Evolutionary conservation across 2,888 invertebrate genomes (phyloP), one percentile per base, ranked within the genome.

Genomic region (Hermodice carunculata): DNA sequence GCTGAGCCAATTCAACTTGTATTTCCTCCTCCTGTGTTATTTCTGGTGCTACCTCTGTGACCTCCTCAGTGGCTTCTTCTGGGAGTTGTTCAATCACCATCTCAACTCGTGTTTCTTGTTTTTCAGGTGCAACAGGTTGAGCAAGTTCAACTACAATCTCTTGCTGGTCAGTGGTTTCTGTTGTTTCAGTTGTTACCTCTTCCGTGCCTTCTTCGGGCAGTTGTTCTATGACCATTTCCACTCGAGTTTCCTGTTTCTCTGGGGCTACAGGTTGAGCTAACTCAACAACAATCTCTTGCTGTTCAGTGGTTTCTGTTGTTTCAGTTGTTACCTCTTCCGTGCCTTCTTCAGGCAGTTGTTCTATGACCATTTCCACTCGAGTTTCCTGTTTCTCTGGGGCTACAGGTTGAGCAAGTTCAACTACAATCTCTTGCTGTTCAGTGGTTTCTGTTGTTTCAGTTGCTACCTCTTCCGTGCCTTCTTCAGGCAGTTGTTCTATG

Each of bases 41-140:
- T 29, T 63, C 68, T 8, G 53, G 44, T 22, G 54, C 74, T 56
- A 81, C 78, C 19, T 57, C 60, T 1, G 78, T 76, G 1, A 76
- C 75, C 3, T 77, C 77, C 24, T 67, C 69, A 67, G 78, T 78
- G 52, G 76, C 71, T 44, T 81, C 81, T 31, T 70, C 51, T 3
- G 28, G 37, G 6, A 31, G 11, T 29, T 52, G 43, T 31, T 64
- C 64, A 31, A 43, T 32, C 14, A 64, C 57, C 17, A 32, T 44
- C 22, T 54, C 49, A 17, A 63, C 58, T 19, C 22, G 19, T 29
- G 54, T 43, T 22, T 57, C 51, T 19, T 19, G 19, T n/a, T 24
- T 44, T 14, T 44, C 44, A 44, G 49, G 28, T 5, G 28, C 49
- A n/a, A 42, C 53, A 19, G 56, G 62, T 26, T 43, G 43, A 3